phyloP scores from a whole-genome alignment of 2,888 invertebrate genomes.

The Anticlea derivata region DNA sequence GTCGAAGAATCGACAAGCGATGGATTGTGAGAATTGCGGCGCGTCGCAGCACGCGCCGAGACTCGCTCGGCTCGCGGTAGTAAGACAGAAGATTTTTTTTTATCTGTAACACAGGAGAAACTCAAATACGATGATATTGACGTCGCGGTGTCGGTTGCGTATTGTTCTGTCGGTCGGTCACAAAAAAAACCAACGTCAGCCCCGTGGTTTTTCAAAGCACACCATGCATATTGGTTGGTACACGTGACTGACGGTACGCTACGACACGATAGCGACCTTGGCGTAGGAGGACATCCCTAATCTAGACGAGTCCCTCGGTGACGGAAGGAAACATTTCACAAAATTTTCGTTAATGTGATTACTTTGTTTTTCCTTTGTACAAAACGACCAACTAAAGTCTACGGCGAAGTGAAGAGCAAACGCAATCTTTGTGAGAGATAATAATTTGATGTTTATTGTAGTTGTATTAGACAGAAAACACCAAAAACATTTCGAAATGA shows the following conservation, averaged over 20 bases:
- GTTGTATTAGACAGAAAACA: not conserved
- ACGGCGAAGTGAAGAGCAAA: not conserved
- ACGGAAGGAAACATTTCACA: constrained; percentile 9
- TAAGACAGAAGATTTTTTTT: too few species aligned
- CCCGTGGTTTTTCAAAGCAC: not conserved
- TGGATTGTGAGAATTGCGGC: too few species aligned
- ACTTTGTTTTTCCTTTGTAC: constrained; percentile 8
- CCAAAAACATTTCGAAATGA: not conserved
- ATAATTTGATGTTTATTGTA: not conserved
- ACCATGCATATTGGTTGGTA: not conserved
- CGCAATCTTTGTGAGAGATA: not conserved
- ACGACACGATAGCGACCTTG: too few species aligned
- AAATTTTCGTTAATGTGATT: constrained; percentile 11
- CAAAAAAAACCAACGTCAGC: too few species aligned
- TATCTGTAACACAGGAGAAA: too few species aligned
- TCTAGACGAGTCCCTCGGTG: not conserved
- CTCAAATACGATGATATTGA: too few species aligned
- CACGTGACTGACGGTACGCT: too few species aligned
- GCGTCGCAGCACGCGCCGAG: too few species aligned
- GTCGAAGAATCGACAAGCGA: too few species aligned
- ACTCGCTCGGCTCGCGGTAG: too few species aligned
- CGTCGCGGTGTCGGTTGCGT: too few species aligned
- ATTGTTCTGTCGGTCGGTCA: too few species aligned
- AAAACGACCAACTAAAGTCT: not conserved
- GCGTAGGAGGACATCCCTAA: not conserved